Evolutionary conservation across 2,888 invertebrate species (phyloP), one percentile per base, ranked within the genome.

Genomic region (Criorhina ranunculi): DNA sequence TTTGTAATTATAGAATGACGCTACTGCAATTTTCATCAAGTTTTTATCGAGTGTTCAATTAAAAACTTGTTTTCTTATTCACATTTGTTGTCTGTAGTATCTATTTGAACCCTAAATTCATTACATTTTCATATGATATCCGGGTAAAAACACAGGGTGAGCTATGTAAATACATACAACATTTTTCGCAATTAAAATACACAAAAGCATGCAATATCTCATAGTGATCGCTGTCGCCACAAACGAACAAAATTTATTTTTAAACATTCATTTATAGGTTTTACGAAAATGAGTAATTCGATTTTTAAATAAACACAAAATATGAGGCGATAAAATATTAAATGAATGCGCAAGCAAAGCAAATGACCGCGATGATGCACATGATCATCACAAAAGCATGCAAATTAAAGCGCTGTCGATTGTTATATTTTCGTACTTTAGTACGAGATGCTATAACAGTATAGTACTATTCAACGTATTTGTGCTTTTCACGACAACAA

Each of bases 361-460:
- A 66, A 76, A 76, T 59, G 75, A 66, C 66, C 49, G 37, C 46
- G 49, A 49, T 59, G 64, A 75, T 75, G 75, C 73, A 75, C 55
- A 72, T 15, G 44, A 57, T 72, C 60, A 72, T 62, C 42, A 12
- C 42, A 33, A 62, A n/a, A 31, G 35, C 62, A 73, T 73, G 53
- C 33, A 53, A 19, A 35, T 40, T 12, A 7, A 17, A 24, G 15
- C 24, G 46, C 17, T 46, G 33, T 35, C 7, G n/a, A 0, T 24
- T 33, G 46, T 12, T 12, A 5, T 62, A 17, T 51, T 31, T 51
- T 15, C 24, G 24, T 24, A 24, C 24, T 24, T 24, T 24, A 24
- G 24, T 24, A 24, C 24, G 4, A 24, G 24, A 3, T 24, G 24
- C 24, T 24, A 4, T 4, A 24, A 24, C 4, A 24, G 24, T 24